phyloP scores from a whole-genome alignment of 2,113 vertebrate genomes.

The Archocentrus centrarchus region DNA sequence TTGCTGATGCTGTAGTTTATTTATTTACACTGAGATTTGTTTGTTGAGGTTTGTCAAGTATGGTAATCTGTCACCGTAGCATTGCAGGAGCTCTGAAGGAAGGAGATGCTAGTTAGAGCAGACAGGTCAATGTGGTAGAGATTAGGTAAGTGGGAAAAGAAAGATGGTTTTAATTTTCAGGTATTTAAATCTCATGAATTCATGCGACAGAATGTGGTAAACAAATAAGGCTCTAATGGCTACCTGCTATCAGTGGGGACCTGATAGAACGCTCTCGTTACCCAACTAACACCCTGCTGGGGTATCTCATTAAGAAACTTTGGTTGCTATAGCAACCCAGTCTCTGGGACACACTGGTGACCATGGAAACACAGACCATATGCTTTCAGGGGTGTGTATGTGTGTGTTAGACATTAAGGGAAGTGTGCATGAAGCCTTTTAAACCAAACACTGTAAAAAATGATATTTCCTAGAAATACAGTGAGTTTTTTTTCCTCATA shows the following conservation, averaged over 20 bases:
- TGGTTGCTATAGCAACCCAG: conserved; percentile 76
- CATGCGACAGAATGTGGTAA: not conserved
- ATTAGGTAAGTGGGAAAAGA: not conserved
- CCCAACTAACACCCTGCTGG: conserved; percentile 71
- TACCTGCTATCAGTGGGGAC: conserved; percentile 59
- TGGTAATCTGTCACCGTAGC: not conserved
- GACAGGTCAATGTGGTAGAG: not conserved
- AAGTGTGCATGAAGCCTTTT: not conserved
- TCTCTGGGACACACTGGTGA: conserved; percentile 65
- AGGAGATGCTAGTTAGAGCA: not conserved
- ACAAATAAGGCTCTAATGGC: conserved; percentile 40
- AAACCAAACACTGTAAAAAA: conserved; percentile 5
- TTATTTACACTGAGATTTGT: not conserved
- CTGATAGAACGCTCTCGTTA: conserved; percentile 69
- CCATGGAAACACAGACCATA: conserved; percentile 71
- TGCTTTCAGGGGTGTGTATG: conserved; percentile 11
- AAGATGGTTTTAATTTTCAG: not conserved
- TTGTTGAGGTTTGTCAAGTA: conserved; percentile 5
- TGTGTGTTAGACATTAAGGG: not conserved
- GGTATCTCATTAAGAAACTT: conserved; percentile 76
- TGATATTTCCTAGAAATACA: not conserved
- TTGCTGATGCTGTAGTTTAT: not conserved
- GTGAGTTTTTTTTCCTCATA: not conserved
- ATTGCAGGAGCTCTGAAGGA: not conserved
- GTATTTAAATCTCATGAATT: not conserved